Evolutionary conservation across 2,888 invertebrate genomes (phyloP).

Genomic region (Drosophila aldrichi): DNA sequence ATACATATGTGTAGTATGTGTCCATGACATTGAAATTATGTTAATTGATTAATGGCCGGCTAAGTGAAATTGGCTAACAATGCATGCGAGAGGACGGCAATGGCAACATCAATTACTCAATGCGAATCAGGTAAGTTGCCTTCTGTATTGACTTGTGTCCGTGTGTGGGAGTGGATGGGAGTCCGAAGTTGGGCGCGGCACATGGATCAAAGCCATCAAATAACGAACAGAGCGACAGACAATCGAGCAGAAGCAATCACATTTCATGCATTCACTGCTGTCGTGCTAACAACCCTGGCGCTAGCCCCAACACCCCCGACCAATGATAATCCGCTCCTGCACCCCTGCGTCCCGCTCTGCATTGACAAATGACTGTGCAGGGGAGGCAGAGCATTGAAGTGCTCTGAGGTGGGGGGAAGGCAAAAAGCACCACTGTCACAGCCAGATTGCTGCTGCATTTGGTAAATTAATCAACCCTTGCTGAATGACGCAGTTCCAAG

Average conservation of each 20-base stretch:
- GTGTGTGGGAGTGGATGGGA: neutral
- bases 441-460: conserved; percentile 60
- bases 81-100: conserved; percentile 6
- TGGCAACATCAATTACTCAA: conserved; percentile 66
- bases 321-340: conserved; percentile 5
- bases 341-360: neutral
- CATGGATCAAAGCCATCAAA: conserved; percentile 64
- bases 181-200: conserved; percentile 8
- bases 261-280: conserved; percentile 50
- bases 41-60: conserved; percentile 41
- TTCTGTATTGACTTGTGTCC: neutral
- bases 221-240: conserved; percentile 31
- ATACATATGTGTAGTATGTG: neutral
- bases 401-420: neutral
- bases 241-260: conserved; percentile 59
- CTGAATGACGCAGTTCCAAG: conserved; percentile 14
- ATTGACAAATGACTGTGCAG: conserved; percentile 38
- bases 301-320: conserved; percentile 6
- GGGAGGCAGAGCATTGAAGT: neutral
- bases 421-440: conserved; percentile 40
- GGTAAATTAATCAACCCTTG: conserved; percentile 75
- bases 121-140: conserved; percentile 42
- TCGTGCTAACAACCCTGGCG: conserved; percentile 34
- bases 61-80: conserved; percentile 22
- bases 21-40: conserved; percentile 35